These are phyloP conservation scores for Hirudinaria manillensis DNA, from an alignment of 2,888 invertebrate species.

Conservation along the genomic window DNA sequence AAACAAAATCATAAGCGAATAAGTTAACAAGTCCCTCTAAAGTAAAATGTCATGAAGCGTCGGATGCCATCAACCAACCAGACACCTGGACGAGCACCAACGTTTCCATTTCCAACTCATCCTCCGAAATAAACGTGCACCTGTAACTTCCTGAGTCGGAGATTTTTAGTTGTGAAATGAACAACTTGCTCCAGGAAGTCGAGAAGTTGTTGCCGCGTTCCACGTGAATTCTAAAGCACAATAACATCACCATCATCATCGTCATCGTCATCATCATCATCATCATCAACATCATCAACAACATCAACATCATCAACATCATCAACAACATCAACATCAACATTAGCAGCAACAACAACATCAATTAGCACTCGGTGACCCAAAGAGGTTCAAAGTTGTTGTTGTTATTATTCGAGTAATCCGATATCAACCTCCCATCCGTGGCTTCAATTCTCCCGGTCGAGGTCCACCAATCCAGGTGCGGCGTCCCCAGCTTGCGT, in stretches of 20 bases:
- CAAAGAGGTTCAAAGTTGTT: background rate
- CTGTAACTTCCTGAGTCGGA: background rate
- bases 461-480: slow-evolving; percentile 1
- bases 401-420: no score
- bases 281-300: slow-evolving; percentile 19
- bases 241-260: slow-evolving; percentile 21
- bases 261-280: slow-evolving; percentile 15
- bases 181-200: slow-evolving; percentile 1
- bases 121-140: background rate
- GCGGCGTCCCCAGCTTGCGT: background rate
- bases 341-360: background rate
- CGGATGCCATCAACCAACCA: background rate
- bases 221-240: background rate
- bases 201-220: background rate
- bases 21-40: no score
- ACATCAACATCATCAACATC: slow-evolving; percentile 18
- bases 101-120: background rate
- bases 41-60: no score
- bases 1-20: no score
- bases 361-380: background rate
- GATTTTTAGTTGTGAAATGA: background rate
- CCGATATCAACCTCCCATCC: slow-evolving; percentile 9
- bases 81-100: background rate
- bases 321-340: background rate
- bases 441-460: background rate